These are phyloP conservation scores for Tribolium freemani DNA, from an alignment of 2,888 invertebrate species.

Conservation along the genomic window DNA sequence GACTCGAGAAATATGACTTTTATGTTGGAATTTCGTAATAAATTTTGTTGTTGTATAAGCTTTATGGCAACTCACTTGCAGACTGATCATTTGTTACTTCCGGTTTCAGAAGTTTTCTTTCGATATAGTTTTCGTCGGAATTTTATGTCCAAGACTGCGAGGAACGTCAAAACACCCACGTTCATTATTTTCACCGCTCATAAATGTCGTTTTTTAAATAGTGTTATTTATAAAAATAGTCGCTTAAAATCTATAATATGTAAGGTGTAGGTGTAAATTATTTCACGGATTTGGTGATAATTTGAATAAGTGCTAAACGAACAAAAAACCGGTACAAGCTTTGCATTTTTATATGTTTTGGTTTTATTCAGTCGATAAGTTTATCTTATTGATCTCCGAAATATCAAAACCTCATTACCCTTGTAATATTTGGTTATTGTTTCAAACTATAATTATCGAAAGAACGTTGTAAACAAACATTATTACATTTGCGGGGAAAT, in stretches of 20 bases:
- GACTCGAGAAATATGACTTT: neutral
- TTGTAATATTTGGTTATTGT: too few species aligned
- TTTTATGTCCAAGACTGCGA: neutral
- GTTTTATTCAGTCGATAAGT: too few species aligned
- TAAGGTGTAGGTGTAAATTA: conserved; percentile 7
- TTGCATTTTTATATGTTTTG: neutral
- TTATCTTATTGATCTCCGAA: too few species aligned
- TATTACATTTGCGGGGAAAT: too few species aligned
- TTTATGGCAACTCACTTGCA: conserved; percentile 50
- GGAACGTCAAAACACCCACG: conserved; percentile 15
- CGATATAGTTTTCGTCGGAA: conserved; percentile 5
- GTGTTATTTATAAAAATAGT: conserved; percentile 23
- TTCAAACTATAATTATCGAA: too few species aligned
- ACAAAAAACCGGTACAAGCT: neutral
- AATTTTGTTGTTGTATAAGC: conserved; percentile 41
- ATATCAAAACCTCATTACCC: too few species aligned
- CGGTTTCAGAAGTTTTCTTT: conserved; percentile 6
- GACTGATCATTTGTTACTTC: conserved; percentile 28
- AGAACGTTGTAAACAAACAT: too few species aligned
- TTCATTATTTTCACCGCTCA: conserved; percentile 23
- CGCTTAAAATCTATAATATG: conserved; percentile 1
- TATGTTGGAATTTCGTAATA: conserved; percentile 15
- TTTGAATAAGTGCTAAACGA: neutral
- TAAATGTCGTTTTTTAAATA: conserved; percentile 28
- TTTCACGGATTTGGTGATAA: conserved; percentile 15